phyloP scores from a whole-genome alignment of 2,113 vertebrate genomes.

The Channa maculata region DNA sequence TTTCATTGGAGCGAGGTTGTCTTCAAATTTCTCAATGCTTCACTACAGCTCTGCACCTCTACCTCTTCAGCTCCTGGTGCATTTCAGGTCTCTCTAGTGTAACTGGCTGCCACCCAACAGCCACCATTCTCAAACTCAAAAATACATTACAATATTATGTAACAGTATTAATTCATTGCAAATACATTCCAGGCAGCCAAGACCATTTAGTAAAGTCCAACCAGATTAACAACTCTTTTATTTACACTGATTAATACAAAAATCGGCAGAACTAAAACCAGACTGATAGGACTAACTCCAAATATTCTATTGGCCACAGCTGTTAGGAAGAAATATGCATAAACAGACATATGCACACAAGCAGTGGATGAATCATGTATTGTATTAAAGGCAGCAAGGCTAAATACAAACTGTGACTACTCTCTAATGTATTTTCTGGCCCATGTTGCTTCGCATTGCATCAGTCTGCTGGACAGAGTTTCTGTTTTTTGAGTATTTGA shows the following conservation, averaged over 20 bases:
- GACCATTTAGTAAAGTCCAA: background rate
- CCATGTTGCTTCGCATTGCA: constrained; percentile 38
- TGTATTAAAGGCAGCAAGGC: constrained; percentile 4
- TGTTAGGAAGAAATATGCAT: constrained; percentile 12
- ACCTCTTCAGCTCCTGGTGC: too few relatives aligned
- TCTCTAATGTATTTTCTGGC: background rate
- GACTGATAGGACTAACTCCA: background rate
- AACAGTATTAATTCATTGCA: too few relatives aligned
- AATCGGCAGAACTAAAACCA: background rate
- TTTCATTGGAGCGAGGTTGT: too few relatives aligned
- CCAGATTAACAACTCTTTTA: background rate
- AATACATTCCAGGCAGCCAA: background rate
- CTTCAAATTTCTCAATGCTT: too few relatives aligned
- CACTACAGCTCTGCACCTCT: too few relatives aligned
- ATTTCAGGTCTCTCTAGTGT: too few relatives aligned
- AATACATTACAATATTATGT: too few relatives aligned
- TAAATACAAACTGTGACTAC: background rate
- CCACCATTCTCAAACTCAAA: too few relatives aligned
- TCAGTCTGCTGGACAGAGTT: constrained; percentile 30
- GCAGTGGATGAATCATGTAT: constrained; percentile 8
- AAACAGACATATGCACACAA: constrained; percentile 1
- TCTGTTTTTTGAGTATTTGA: constrained; percentile 10
- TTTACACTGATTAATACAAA: background rate
- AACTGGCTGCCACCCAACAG: too few relatives aligned
- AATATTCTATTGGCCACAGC: constrained; percentile 2